Percentiles rank a stretch among this genome's conserved stretches.
These are phyloP conservation scores for Ochlodes sylvanus DNA, from an alignment of 2,888 invertebrate genomes.

Conservation along the genomic window DNA sequence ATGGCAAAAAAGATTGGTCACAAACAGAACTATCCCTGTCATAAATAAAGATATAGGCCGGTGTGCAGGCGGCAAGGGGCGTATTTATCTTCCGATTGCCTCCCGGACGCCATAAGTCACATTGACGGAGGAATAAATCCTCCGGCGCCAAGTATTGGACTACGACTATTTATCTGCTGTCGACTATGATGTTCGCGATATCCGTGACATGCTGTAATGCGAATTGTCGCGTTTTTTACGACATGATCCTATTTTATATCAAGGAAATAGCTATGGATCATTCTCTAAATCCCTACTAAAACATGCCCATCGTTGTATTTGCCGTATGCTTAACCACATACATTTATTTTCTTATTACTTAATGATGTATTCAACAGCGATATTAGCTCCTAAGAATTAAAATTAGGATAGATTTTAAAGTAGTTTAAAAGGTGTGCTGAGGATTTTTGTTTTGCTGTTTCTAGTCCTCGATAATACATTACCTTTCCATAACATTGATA, in stretches of 20 bases:
- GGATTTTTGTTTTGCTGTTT: too few relatives aligned
- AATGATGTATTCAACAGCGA: too few relatives aligned
- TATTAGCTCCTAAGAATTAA: too few relatives aligned
- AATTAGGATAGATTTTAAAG: too few relatives aligned
- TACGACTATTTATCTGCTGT: constrained; percentile 31
- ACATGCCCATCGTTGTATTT: background rate
- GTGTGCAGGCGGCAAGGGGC: constrained; percentile 26
- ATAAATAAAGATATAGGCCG: constrained; percentile 36
- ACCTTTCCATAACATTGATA: too few relatives aligned
- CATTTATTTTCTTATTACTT: too few relatives aligned
- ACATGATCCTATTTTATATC: constrained; percentile 1
- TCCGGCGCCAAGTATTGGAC: constrained; percentile 30
- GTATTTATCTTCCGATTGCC: constrained; percentile 36
- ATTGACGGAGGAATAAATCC: constrained; percentile 44
- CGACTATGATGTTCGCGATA: constrained; percentile 21
- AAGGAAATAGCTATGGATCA: background rate
- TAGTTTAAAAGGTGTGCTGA: too few relatives aligned
- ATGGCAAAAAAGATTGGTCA: constrained; percentile 18
- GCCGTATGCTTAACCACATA: too few relatives aligned
- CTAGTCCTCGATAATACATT: too few relatives aligned
- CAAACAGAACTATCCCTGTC: constrained; percentile 31
- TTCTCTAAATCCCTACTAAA: background rate
- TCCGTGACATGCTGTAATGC: constrained; percentile 13
- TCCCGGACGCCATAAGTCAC: constrained; percentile 44
- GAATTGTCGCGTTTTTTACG: background rate